Percentiles rank a stretch among this genome's conserved stretches.
These are phyloP conservation scores for Parnassius apollo DNA, from an alignment of 2,888 invertebrate species.

Conservation along the genomic window DNA sequence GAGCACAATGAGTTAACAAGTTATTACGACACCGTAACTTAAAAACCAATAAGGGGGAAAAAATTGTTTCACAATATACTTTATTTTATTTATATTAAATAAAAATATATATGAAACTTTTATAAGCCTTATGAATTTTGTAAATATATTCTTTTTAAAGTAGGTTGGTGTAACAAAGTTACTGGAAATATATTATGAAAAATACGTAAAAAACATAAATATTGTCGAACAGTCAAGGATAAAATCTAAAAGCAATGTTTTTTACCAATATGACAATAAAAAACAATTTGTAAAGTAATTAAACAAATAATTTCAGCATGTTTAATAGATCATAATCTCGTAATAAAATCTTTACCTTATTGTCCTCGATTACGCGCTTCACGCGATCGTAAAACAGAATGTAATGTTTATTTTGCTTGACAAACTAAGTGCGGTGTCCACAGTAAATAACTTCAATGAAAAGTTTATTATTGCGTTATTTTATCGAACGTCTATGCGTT, in stretches of 20 bases:
- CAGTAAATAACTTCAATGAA: slow-evolving; percentile 43
- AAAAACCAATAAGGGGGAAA: not conserved
- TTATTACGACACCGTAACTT: not conserved
- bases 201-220: too few species aligned
- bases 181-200: too few species aligned
- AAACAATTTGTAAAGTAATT: slow-evolving; percentile 13
- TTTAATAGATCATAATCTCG: slow-evolving; percentile 33
- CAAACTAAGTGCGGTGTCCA: slow-evolving; percentile 41
- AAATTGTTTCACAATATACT: too few species aligned
- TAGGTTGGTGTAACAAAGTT: too few species aligned
- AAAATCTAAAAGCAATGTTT: too few species aligned
- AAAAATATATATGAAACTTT: too few species aligned
- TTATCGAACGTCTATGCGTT: slow-evolving; percentile 22
- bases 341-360: slow-evolving; percentile 48
- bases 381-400: slow-evolving; percentile 38
- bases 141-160: too few species aligned
- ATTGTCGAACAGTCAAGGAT: too few species aligned
- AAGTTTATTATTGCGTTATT: slow-evolving; percentile 27
- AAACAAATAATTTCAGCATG: slow-evolving; percentile 27
- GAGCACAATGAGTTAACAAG: not conserved
- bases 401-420: slow-evolving; percentile 38
- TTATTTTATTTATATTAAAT: not conserved
- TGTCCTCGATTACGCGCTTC: slow-evolving; percentile 42
- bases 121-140: too few species aligned
- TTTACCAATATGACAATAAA: not conserved